Conservation (phyloP, 1,140 invertebrate species). For the Atopsyche davidsoni region DNA sequence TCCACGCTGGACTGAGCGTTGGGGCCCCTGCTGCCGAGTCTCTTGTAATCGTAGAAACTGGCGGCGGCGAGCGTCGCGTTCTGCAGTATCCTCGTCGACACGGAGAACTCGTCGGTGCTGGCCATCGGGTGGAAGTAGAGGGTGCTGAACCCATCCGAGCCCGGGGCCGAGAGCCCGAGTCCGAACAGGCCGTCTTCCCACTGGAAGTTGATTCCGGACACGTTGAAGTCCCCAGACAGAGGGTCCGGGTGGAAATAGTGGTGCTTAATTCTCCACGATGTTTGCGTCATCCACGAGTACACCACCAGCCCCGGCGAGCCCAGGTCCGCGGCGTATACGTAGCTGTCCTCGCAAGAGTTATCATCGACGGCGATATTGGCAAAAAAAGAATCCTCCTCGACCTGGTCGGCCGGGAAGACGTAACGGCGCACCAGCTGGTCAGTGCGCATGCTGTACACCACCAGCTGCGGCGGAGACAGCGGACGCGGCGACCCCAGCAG, state of each 20-base stretch:
- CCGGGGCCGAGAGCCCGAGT: conserved; percentile 56
- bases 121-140: conserved; percentile 73
- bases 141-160: conserved; percentile 59
- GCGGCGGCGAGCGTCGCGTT: conserved; percentile 48
- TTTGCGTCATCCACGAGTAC: conserved; percentile 60
- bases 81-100: conserved; percentile 59
- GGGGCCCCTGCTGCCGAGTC: conserved; percentile 60
- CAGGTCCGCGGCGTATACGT: conserved; percentile 60
- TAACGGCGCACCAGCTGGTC: conserved; percentile 60
- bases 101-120: conserved; percentile 65
- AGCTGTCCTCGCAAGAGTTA: conserved; percentile 58
- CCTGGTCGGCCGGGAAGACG: conserved; percentile 54
- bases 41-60: conserved; percentile 59
- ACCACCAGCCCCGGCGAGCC: conserved; percentile 60
- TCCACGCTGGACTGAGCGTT: conserved; percentile 69
- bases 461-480: conserved; percentile 51
- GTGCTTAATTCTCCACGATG: conserved; percentile 64
- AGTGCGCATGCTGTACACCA: conserved; percentile 68
- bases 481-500: conserved; percentile 50
- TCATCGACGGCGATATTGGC: conserved; percentile 71
- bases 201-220: conserved; percentile 63
- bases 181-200: conserved; percentile 74
- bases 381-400: conserved; percentile 64
- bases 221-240: conserved; percentile 61
- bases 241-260: conserved; percentile 67